Evolutionary conservation across 2,888 invertebrate genomes (phyloP).

Genomic region (Acanthosepion esculentum): DNA sequence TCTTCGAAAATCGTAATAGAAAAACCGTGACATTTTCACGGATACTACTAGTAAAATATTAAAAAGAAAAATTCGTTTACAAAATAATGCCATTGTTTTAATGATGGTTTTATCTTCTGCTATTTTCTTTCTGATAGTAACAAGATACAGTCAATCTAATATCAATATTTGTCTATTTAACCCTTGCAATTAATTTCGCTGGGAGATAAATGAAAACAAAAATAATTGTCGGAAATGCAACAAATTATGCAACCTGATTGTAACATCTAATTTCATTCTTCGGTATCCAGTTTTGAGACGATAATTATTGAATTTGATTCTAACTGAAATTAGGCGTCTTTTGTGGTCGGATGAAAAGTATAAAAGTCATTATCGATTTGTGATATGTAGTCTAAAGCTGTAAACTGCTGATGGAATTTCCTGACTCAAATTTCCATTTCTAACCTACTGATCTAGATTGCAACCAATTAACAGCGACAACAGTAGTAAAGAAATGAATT

Average conservation of each 20-base stretch:
- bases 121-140: not conserved
- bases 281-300: not conserved
- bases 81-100: no score
- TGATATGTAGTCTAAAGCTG: not conserved
- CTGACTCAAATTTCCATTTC: not conserved
- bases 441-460: conserved; percentile 21
- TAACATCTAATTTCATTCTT: not conserved
- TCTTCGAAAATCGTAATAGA: no score
- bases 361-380: conserved; percentile 33
- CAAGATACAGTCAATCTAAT: not conserved
- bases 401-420: not conserved
- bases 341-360: not conserved
- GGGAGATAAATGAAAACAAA: not conserved
- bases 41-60: no score
- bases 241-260: not conserved
- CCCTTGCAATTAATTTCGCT: not conserved
- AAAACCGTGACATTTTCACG: no score
- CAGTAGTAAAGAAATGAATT: not conserved
- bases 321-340: not conserved
- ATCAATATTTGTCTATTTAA: conserved; percentile 1
- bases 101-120: no score
- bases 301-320: not conserved
- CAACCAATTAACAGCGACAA: not conserved
- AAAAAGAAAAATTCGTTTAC: no score
- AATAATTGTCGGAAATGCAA: not conserved